Percentiles rank a stretch among this genome's conserved stretches.
Conservation (phyloP, 2,797 vertebrate genomes). For the Arremon aurantiirostris region DNA sequence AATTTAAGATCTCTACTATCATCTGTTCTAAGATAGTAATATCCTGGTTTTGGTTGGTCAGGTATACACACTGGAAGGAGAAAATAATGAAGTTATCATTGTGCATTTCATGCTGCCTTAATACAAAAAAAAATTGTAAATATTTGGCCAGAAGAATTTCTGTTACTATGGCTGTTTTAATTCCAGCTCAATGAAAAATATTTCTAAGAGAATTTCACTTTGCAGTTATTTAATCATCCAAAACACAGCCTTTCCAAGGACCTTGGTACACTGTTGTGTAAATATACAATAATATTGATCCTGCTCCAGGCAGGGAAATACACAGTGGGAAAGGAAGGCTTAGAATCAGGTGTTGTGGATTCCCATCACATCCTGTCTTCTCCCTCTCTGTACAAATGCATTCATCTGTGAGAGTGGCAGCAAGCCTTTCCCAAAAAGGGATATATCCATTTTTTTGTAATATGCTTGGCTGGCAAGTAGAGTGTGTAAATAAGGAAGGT, state of each 20-base stretch:
- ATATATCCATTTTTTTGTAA: neutral
- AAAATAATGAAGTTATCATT: neutral
- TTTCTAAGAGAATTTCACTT: conserved; percentile 1
- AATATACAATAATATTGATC: neutral
- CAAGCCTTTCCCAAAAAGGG: neutral
- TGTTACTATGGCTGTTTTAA: neutral
- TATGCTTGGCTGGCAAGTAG: neutral
- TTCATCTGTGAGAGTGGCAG: neutral
- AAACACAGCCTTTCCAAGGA: neutral
- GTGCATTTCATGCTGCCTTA: neutral
- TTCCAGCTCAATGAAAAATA: neutral
- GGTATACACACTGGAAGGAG: neutral
- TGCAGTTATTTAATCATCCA: neutral
- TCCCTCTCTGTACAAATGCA: neutral
- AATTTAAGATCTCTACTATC: neutral
- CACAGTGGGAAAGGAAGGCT: neutral
- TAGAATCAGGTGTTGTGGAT: neutral
- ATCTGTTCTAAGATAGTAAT: neutral
- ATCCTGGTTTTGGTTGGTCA: neutral
- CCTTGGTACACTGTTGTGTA: neutral
- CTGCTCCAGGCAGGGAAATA: neutral
- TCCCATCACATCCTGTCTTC: neutral
- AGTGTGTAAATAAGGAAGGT: neutral
- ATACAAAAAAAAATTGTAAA: neutral
- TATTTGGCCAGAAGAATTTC: neutral